Conservation (phyloP, 2,888 invertebrate species). For the Chironomus tentans region DNA sequence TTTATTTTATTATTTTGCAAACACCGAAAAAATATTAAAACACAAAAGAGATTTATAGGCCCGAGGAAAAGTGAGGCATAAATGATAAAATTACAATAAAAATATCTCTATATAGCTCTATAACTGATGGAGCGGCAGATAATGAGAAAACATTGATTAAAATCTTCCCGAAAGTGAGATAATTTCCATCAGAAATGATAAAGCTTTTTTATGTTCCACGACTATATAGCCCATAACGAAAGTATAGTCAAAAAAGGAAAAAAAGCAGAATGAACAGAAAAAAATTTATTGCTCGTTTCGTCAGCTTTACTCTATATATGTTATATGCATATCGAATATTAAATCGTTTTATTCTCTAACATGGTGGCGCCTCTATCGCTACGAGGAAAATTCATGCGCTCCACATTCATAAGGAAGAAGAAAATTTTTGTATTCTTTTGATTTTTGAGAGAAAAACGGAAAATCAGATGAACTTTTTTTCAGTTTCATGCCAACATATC, state of each 20-base stretch:
- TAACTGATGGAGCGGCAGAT: slow-evolving; percentile 12
- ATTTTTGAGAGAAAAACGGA: background rate
- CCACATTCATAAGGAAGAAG: background rate
- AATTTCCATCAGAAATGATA: slow-evolving; percentile 15
- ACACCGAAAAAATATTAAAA: background rate
- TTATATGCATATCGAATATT: too few species aligned
- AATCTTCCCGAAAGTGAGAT: slow-evolving; percentile 9
- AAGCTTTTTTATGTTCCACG: slow-evolving; percentile 3
- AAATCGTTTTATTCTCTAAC: background rate
- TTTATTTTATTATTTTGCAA: slow-evolving; percentile 14
- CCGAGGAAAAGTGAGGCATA: background rate
- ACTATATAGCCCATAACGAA: background rate
- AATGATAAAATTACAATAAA: slow-evolving; percentile 15
- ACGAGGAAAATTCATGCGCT: background rate
- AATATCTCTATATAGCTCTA: background rate
- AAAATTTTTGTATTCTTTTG: background rate
- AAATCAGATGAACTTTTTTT: background rate
- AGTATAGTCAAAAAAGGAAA: background rate
- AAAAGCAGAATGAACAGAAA: background rate
- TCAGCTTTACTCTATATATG: background rate
- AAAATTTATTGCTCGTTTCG: background rate
- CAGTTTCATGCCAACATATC: background rate
- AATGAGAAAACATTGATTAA: slow-evolving; percentile 21
- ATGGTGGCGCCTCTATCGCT: background rate
- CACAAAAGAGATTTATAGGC: background rate